Conservation (phyloP, 1,140 invertebrate species). For the Trichomalopsis sarcophagae region DNA sequence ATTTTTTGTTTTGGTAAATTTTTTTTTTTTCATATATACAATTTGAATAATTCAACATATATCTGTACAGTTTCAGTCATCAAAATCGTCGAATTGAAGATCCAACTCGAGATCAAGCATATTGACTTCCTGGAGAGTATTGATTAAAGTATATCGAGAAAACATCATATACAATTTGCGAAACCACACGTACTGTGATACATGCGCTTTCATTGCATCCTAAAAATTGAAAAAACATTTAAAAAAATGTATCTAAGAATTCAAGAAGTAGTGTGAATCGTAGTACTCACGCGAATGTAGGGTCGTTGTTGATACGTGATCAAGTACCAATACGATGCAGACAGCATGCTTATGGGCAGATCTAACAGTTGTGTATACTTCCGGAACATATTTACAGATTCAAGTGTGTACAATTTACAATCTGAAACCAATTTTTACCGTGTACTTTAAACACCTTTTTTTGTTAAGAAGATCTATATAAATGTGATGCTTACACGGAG, state of each 20-base stretch:
- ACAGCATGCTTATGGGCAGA: constrained; percentile 85
- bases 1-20: constrained; percentile 43
- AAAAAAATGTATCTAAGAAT: not conserved
- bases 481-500: constrained; percentile 76
- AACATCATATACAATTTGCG: constrained; percentile 91
- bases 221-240: constrained; percentile 62
- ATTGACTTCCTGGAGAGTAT: constrained; percentile 85
- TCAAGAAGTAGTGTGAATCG: not conserved
- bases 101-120: constrained; percentile 84
- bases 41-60: constrained; percentile 18
- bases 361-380: constrained; percentile 92
- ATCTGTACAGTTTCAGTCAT: constrained; percentile 60
- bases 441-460: constrained; percentile 15
- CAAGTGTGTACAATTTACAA: constrained; percentile 87
- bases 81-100: constrained; percentile 82
- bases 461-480: constrained; percentile 15
- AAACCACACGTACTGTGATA: constrained; percentile 95
- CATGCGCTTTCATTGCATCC: constrained; percentile 89
- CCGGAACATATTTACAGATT: constrained; percentile 88
- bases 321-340: constrained; percentile 85
- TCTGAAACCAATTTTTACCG: constrained; percentile 75
- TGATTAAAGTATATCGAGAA: constrained; percentile 93
- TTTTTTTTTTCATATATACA: constrained; percentile 45
- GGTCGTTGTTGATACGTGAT: constrained; percentile 70
- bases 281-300: constrained; percentile 65